These are phyloP conservation scores for Lepidurus apus DNA, from an alignment of 1,140 invertebrate species.

Conservation along the genomic window DNA sequence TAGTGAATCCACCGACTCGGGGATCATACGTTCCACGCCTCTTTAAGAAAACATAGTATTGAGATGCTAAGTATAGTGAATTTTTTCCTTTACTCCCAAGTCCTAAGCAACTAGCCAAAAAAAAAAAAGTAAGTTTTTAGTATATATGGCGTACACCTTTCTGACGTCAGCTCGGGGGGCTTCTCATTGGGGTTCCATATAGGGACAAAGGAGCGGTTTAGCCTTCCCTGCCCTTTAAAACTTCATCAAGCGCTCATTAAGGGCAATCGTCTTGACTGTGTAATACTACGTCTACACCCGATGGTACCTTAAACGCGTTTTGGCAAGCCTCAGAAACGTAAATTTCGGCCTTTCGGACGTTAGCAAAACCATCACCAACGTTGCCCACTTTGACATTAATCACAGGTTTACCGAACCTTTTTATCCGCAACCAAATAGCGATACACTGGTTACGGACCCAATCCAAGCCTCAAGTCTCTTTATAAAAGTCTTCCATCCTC, in stretches of 20 bases:
- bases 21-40: too few relatives aligned
- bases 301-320: neutral
- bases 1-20: too few relatives aligned
- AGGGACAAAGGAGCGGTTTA: conserved; percentile 14
- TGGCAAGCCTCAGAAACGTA: neutral
- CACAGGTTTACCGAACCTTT: neutral
- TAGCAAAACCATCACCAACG: neutral
- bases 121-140: neutral
- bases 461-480: too few relatives aligned
- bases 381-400: neutral
- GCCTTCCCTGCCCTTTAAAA: conserved; percentile 8
- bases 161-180: conserved; percentile 17
- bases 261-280: conserved; percentile 13
- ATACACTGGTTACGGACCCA: too few relatives aligned
- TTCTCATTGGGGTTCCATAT: conserved; percentile 19
- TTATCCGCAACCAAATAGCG: too few relatives aligned
- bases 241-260: conserved; percentile 18
- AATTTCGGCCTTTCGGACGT: neutral
- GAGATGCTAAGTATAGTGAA: too few relatives aligned
- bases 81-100: neutral
- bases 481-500: too few relatives aligned
- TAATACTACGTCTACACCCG: conserved; percentile 10
- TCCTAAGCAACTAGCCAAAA: neutral
- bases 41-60: too few relatives aligned
- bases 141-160: neutral